A percentile compares a stretch with the other conserved stretches of the same genome.
Conservation (phyloP, 2,888 invertebrate genomes). For the Agrotis clavis region DNA sequence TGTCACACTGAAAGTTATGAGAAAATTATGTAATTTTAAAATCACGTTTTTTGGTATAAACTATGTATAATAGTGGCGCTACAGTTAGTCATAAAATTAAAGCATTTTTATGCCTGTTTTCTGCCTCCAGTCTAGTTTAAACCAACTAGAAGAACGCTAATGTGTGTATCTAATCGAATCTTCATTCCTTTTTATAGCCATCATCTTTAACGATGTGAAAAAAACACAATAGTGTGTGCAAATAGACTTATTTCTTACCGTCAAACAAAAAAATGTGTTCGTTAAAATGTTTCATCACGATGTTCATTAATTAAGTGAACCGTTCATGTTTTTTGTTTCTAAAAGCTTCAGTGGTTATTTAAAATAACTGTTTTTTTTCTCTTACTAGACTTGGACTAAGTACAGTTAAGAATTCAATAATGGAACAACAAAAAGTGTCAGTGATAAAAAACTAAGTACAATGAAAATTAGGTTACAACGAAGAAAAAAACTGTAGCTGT, state of each 20-base stretch:
- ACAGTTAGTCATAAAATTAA: constrained; percentile 6
- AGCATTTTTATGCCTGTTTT: background rate
- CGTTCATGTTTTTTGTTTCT: constrained; percentile 44
- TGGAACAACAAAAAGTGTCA: constrained; percentile 44
- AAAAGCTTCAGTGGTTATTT: constrained; percentile 49
- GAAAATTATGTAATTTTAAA: constrained; percentile 57
- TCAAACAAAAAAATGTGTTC: constrained; percentile 39
- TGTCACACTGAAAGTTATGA: constrained; percentile 60
- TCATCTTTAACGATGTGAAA: constrained; percentile 51
- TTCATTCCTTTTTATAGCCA: constrained; percentile 17
- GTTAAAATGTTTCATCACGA: constrained; percentile 49
- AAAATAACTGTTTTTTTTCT: constrained; percentile 38
- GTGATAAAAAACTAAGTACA: constrained; percentile 41
- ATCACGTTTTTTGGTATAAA: constrained; percentile 44
- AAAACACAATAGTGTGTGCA: constrained; percentile 48
- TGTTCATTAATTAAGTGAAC: constrained; percentile 43
- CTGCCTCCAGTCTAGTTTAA: background rate
- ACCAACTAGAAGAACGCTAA: background rate
- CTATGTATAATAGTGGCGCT: background rate
- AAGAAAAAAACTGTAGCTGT: constrained; percentile 25
- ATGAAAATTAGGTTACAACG: constrained; percentile 44
- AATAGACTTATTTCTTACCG: constrained; percentile 26
- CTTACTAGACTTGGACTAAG: constrained; percentile 46
- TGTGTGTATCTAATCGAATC: constrained; percentile 45
- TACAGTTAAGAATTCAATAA: constrained; percentile 46